These are phyloP conservation scores for Salvelinus namaycush DNA, from an alignment of 2,113 vertebrate species.

Conservation along the genomic window DNA sequence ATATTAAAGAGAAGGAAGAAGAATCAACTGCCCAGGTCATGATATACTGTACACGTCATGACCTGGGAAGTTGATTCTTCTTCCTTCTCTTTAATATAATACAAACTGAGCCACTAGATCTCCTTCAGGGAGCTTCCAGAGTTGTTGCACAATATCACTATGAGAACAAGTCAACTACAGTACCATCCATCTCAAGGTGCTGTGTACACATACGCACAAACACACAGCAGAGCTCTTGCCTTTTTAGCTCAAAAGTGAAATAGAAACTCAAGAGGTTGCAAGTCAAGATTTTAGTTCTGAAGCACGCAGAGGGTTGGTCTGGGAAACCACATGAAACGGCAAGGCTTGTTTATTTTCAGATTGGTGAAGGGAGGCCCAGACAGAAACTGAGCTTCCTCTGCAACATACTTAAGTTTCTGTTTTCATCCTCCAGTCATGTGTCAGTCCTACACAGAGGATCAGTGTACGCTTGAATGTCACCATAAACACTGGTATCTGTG, in stretches of 20 bases:
- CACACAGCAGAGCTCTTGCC: not conserved
- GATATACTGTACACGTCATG: not conserved
- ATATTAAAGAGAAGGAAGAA: conserved; percentile 10
- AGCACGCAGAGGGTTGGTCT: conserved; percentile 18
- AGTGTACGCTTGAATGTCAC: not conserved
- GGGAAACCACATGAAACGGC: conserved; percentile 49
- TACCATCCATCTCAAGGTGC: not conserved
- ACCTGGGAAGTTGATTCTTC: not conserved
- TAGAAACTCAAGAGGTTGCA: not conserved
- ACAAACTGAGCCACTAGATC: conserved; percentile 16
- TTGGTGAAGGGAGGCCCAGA: conserved; percentile 17
- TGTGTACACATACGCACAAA: not conserved
- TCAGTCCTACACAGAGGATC: too few relatives aligned
- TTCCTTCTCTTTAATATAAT: conserved; percentile 23
- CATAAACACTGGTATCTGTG: not conserved
- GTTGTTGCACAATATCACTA: too few relatives aligned
- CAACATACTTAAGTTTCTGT: not conserved
- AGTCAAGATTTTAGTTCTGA: conserved; percentile 7
- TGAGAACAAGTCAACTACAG: too few relatives aligned
- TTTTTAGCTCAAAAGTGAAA: not conserved
- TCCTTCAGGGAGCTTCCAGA: not conserved
- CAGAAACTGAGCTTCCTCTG: conserved; percentile 27
- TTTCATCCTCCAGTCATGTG: not conserved
- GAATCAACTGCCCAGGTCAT: not conserved
- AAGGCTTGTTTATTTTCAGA: conserved; percentile 34